A percentile compares a stretch with the other conserved stretches of the same genome.
These are phyloP conservation scores for Drosophila tropicalis DNA, from an alignment of 1,140 invertebrate species.

Conservation along the genomic window DNA sequence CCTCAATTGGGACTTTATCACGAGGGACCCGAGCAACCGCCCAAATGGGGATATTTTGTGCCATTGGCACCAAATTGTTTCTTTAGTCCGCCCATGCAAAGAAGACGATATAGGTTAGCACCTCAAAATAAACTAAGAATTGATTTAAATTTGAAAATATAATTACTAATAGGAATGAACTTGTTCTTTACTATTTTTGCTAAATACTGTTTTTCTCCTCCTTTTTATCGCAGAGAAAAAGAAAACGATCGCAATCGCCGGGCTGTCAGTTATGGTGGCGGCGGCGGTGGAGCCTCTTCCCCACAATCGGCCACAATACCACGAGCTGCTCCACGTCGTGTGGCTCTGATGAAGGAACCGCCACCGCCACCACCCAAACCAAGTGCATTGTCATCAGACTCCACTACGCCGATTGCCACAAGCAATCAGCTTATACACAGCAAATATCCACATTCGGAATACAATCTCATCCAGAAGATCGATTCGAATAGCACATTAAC, in stretches of 20 bases:
- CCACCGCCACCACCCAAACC: conserved; percentile 80
- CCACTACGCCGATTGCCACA: conserved; percentile 56
- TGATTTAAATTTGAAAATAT: too few species aligned
- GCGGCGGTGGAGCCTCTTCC: conserved; percentile 34
- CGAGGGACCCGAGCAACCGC: conserved; percentile 50
- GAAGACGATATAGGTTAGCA: conserved; percentile 66
- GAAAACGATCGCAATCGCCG: conserved; percentile 81
- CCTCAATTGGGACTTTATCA: conserved; percentile 70
- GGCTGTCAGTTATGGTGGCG: conserved; percentile 72
- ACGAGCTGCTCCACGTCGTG: conserved; percentile 75
- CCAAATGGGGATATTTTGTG: conserved; percentile 80
- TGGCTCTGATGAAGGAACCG: conserved; percentile 79
- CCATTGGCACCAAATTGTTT: conserved; percentile 68
- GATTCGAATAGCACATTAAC: conserved; percentile 76
- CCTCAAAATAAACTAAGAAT: background rate
- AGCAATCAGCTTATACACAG: conserved; percentile 53
- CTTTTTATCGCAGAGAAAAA: conserved; percentile 67
- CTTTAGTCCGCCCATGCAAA: conserved; percentile 75
- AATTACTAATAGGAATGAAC: too few species aligned
- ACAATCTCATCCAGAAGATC: conserved; percentile 80
- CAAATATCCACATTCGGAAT: conserved; percentile 80
- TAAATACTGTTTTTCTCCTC: background rate
- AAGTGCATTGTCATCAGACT: conserved; percentile 57
- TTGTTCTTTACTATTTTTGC: too few species aligned
- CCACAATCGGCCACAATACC: conserved; percentile 71